These are phyloP conservation scores for Trachops cirrhosus DNA, from an alignment of 2,797 vertebrate species.

Conservation along the genomic window DNA sequence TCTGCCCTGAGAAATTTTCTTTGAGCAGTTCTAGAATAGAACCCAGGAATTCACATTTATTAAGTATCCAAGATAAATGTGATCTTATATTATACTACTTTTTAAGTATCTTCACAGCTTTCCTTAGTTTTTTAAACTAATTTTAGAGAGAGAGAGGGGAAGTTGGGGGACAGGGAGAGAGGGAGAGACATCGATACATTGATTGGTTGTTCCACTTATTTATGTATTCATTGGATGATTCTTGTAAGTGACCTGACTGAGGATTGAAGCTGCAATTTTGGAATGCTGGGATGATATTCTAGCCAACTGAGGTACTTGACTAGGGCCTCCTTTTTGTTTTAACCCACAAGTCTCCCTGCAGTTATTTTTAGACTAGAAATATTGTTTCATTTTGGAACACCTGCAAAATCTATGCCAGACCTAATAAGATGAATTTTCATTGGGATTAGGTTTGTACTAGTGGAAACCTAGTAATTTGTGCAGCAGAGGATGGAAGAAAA, in stretches of 20 bases:
- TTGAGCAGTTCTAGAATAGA: background rate
- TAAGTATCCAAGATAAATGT: background rate
- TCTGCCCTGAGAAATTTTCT: background rate
- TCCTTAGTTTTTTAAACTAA: background rate
- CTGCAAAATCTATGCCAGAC: background rate
- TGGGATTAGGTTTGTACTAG: background rate
- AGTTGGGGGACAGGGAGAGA: no score
- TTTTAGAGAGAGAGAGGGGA: background rate
- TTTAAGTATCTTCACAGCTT: background rate
- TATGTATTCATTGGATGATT: background rate
- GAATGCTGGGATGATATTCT: no score
- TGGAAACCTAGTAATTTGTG: background rate
- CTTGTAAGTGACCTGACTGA: no score
- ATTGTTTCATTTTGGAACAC: background rate
- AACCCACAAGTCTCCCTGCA: background rate
- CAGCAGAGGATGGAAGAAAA: background rate
- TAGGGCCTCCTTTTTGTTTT: background rate
- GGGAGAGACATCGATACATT: background rate
- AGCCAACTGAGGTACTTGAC: no score
- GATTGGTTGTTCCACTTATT: background rate
- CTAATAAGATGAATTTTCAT: background rate
- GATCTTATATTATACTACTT: background rate
- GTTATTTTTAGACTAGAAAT: slow-evolving; percentile 1
- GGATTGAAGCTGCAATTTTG: no score
- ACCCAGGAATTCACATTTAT: background rate